Percentiles rank a stretch among this genome's conserved stretches.
Evolutionary conservation across 2,113 vertebrate species (phyloP).

Genomic region (Austrofundulus limnaeus): DNA sequence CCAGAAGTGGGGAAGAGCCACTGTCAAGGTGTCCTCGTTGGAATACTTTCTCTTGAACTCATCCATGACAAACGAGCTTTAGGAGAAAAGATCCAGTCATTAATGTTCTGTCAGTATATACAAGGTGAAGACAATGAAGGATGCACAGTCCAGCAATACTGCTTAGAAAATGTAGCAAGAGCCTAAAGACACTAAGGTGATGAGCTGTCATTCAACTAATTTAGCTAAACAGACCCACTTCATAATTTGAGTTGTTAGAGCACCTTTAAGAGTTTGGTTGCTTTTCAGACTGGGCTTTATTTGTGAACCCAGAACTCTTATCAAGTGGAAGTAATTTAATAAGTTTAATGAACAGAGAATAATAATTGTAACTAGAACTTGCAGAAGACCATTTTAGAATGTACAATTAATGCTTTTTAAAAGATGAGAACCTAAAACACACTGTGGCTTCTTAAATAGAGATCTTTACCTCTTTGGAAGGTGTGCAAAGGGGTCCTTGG

Average conservation of each 20-base stretch:
- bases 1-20: conserved; percentile 91
- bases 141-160: neutral
- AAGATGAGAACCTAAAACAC: neutral
- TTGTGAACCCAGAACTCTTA: conserved; percentile 68
- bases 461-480: conserved; percentile 86
- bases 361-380: neutral
- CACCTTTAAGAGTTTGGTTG: neutral
- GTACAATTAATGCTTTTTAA: too few species aligned
- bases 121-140: neutral
- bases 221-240: too few species aligned
- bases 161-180: neutral
- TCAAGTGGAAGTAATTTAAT: too few species aligned
- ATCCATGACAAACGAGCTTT: conserved; percentile 87
- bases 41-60: conserved; percentile 95
- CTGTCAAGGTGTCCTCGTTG: conserved; percentile 87
- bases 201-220: too few species aligned
- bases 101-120: neutral
- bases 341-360: too few species aligned
- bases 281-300: neutral
- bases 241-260: neutral
- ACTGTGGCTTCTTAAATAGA: too few species aligned
- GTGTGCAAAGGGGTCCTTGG: conserved; percentile 90
- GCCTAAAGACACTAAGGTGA: neutral
- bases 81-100: neutral
- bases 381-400: too few species aligned